Percentiles rank a stretch among this genome's conserved stretches.
phyloP scores from a whole-genome alignment of 2,113 vertebrate species.

The Myotis lucifugus region DNA sequence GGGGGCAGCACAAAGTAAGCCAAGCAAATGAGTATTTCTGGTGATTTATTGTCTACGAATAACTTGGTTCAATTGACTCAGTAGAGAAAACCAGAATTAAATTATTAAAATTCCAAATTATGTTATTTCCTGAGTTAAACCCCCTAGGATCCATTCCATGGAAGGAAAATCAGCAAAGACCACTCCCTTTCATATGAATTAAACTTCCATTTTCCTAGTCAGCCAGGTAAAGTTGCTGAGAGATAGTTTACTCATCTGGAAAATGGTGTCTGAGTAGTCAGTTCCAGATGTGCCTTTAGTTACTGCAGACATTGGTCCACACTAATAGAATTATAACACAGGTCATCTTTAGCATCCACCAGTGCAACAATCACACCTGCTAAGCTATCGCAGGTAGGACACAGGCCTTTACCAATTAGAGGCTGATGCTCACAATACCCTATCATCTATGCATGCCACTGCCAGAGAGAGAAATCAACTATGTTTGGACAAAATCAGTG shows the following conservation, averaged over 20 bases:
- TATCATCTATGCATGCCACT: neutral
- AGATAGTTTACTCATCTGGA: slow-evolving; percentile 28
- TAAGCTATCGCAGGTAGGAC: neutral
- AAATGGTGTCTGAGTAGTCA: neutral
- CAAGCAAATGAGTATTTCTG: neutral
- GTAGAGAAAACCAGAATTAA: slow-evolving; percentile 55
- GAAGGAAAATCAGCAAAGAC: neutral
- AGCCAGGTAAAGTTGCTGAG: slow-evolving; percentile 37
- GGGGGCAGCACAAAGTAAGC: neutral
- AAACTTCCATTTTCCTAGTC: slow-evolving; percentile 19
- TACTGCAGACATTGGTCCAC: neutral
- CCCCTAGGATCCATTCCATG: neutral
- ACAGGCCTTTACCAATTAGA: neutral
- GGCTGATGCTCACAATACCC: neutral
- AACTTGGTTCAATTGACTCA: slow-evolving; percentile 14
- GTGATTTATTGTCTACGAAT: slow-evolving; percentile 35
- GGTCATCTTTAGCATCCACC: neutral
- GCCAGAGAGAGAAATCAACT: neutral
- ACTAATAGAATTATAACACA: neutral
- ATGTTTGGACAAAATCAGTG: neutral
- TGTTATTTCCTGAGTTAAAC: slow-evolving; percentile 6
- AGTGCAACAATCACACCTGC: neutral
- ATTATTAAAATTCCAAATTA: slow-evolving; percentile 31
- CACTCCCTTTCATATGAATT: slow-evolving; percentile 8
- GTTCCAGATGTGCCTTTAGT: slow-evolving; percentile 31